Percentiles rank a stretch among this genome's conserved stretches.
These are phyloP conservation scores for Phyllotis vaccarum DNA, from an alignment of 2,797 vertebrate species.

Conservation along the genomic window DNA sequence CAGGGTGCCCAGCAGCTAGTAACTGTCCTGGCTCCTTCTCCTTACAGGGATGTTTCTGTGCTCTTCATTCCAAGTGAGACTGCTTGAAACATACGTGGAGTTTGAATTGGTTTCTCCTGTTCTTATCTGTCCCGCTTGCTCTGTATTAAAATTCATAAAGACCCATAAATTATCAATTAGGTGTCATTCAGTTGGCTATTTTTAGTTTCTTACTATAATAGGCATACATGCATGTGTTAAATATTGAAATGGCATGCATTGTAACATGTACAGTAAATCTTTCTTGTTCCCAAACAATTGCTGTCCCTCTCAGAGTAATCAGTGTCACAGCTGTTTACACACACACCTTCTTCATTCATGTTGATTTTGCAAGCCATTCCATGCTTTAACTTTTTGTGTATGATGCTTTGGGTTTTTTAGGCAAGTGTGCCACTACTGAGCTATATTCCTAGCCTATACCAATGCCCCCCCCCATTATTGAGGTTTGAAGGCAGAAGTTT, in stretches of 20 bases:
- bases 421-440: no score
- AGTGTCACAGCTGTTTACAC: not conserved
- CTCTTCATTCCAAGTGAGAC: not conserved
- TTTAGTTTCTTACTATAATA: slow-evolving; percentile 18
- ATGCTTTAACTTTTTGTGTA: not conserved
- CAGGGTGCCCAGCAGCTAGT: not conserved
- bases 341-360: fast-evolving
- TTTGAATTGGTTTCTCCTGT: not conserved
- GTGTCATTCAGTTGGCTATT: slow-evolving; percentile 30
- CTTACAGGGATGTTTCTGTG: not conserved
- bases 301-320: not conserved
- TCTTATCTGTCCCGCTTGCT: slow-evolving; percentile 22
- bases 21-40: no score
- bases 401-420: not conserved
- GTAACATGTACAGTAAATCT: not conserved
- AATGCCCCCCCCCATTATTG: not conserved
- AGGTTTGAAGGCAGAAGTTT: not conserved
- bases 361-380: not conserved
- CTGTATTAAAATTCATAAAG: slow-evolving; percentile 59
- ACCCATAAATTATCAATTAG: slow-evolving; percentile 28
- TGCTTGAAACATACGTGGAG: not conserved
- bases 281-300: not conserved
- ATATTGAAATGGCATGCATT: not conserved
- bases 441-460: not conserved
- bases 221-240: not conserved